These are phyloP conservation scores for Odontocolon sp. DNA, from an alignment of 2,888 invertebrate genomes.

Conservation along the genomic window DNA sequence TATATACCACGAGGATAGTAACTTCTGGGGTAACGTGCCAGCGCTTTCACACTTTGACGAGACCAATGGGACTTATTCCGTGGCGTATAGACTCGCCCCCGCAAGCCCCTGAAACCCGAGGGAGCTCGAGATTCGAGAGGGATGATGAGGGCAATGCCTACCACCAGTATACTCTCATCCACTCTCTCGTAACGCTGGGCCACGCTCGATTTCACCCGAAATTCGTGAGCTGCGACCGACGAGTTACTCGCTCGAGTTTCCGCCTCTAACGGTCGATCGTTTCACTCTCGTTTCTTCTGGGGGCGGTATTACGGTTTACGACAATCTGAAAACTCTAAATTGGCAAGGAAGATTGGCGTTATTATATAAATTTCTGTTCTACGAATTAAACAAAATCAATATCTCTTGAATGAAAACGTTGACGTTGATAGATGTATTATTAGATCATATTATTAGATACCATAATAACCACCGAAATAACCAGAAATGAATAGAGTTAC, in stretches of 20 bases:
- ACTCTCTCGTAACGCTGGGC: constrained; percentile 1
- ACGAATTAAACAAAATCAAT: too few relatives aligned
- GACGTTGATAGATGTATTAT: too few relatives aligned
- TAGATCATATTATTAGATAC: too few relatives aligned
- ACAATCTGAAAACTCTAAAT: constrained; percentile 16
- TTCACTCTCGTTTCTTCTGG: constrained; percentile 11
- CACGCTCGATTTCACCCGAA: constrained; percentile 54
- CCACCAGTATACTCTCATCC: neutral
- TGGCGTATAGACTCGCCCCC: constrained; percentile 13
- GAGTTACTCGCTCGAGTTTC: constrained; percentile 14
- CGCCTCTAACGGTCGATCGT: constrained; percentile 12
- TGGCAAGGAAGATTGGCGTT: neutral
- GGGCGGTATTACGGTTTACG: constrained; percentile 8
- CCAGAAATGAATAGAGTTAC: too few relatives aligned
- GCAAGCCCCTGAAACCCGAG: constrained; percentile 8
- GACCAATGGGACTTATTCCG: constrained; percentile 59
- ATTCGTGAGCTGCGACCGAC: constrained; percentile 39
- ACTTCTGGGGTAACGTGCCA: constrained; percentile 25
- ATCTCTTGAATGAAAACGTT: too few relatives aligned
- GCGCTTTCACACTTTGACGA: constrained; percentile 48
- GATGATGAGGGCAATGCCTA: constrained; percentile 31
- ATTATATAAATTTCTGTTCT: too few relatives aligned
- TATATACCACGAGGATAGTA: neutral
- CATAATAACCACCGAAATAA: too few relatives aligned
- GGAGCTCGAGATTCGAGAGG: constrained; percentile 20